Evolutionary conservation across 2,888 invertebrate genomes (phyloP), one percentile per base, ranked within the genome.

Genomic region (Tricholauxania praeusta): DNA sequence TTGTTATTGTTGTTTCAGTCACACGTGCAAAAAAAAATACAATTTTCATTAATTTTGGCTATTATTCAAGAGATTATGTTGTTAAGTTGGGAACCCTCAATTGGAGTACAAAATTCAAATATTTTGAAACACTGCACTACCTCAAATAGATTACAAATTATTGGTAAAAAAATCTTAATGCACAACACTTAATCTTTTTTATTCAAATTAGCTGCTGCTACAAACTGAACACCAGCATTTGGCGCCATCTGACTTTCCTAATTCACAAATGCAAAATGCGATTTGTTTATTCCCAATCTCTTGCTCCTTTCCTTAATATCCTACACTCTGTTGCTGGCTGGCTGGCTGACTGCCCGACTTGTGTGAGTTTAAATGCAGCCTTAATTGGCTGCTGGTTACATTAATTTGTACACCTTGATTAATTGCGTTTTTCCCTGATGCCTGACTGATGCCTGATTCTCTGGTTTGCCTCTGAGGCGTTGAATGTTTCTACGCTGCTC

Each of bases 371-470:
- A 84, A 83, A 84, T 81, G 80, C 80, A 75, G 80, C 75, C 81
- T 82, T 85, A 85, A 85, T 85, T 85, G 84, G 82, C 83, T 82
- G 77, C 82, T 82, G 81, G 84, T 83, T 81, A 81, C 82, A 84
- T 83, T 83, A 82, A 84, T 84, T 82, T 82, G 82, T 82, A 83
- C 84, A 79, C 78, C 80, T 84, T 82, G 80, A 82, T 81, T 82
- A 82, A 82, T 82, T 82, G 77, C 80, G 69, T 47, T 55, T 51
- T 73, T 65, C 53, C 65, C 65, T 65, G 73, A 67, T 53, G 14
- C 12, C 49, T 22, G 64, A 49, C 64, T 63, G 53, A 72, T 69
- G 49, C 55, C 47, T 60, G 60, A n/a, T 65, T 59, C 48, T 57
- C 59, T 4, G 66, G 66, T 32, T 39, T 59, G 62, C 66, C 48